Evolutionary conservation across 2,888 invertebrate species (phyloP), one percentile per base, ranked within the genome.

Genomic region (Koerneria pararmatus): DNA sequence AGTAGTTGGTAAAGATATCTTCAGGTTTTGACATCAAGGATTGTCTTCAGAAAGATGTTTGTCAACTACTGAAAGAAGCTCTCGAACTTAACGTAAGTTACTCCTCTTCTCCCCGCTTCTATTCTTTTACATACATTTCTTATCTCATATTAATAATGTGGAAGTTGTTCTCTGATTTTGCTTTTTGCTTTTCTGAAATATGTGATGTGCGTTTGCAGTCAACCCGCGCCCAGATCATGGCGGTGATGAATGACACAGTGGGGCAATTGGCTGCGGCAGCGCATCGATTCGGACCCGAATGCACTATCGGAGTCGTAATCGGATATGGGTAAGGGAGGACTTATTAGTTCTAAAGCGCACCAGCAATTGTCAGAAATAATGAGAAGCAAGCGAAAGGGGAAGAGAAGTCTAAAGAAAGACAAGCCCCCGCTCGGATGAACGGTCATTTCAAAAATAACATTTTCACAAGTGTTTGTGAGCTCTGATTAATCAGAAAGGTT

Each of bases 201-300:
- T n/a, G n/a, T n/a, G n/a, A n/a, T n/a, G n/a, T 24, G 29, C 29
- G 19, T 22, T 75, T 80, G 68, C 63, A 82, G 82, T 77, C 76
- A 1, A 79, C 80, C 24, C 76, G 79, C 67, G 83, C 80, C 19
- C 76, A 76, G 53, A 80, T 83, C 66, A 83, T 80, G 56, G 83
- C 82, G 6, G 82, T 83, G 60, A 84, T 83, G 83, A 83, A 83
- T 71, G 83, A 83, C 65, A 83, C 83, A 2, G 83, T 83, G 3
- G 83, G 82, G 4, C 83, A 83, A 59, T 63, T 83, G 68, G 83
- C 83, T 1, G 80, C 83, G 3, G 80, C 83, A 6, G 76, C 80
- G 1, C 75, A 78, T 74, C 75, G 78, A 68, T 79, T 83, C 67
- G 83, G 83, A 22, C 69, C 74, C 3, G 83, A 82, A 29, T 83